A percentile compares a stretch with the other conserved stretches of the same genome.
Conservation (phyloP, 1,140 invertebrate species). For the Drosophila kurseongensis region DNA sequence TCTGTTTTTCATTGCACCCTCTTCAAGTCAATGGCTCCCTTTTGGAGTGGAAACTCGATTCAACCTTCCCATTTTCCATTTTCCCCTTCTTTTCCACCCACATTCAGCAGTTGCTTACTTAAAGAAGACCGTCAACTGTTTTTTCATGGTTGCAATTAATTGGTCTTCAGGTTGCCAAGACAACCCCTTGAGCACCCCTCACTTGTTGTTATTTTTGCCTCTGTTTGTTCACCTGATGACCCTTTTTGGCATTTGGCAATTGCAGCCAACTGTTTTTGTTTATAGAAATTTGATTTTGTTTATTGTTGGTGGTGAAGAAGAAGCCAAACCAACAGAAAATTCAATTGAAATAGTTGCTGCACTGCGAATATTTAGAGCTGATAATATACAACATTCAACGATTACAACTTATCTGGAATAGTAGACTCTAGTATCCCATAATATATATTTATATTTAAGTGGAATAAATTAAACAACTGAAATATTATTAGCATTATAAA, state of each 20-base stretch:
- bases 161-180: constrained; percentile 46
- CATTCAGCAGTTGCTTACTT: constrained; percentile 20
- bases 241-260: constrained; percentile 50
- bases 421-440: too few species aligned
- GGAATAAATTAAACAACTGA: too few species aligned
- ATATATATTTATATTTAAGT: too few species aligned
- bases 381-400: too few species aligned
- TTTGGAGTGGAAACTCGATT: constrained; percentile 27
- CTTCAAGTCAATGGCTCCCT: constrained; percentile 17
- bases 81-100: neutral
- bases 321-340: constrained; percentile 10
- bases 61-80: neutral
- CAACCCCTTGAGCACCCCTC: constrained; percentile 28
- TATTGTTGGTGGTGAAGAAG: constrained; percentile 47
- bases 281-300: constrained; percentile 78
- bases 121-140: constrained; percentile 44
- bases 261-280: constrained; percentile 55
- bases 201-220: constrained; percentile 32
- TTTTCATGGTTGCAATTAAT: constrained; percentile 54
- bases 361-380: neutral
- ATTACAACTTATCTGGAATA: too few species aligned
- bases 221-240: constrained; percentile 70
- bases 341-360: constrained; percentile 34
- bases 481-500: too few species aligned
- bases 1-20: neutral